Percentiles rank a stretch among this genome's conserved stretches.
Conservation (phyloP, 2,113 vertebrate genomes). For the Nymphicus hollandicus region DNA sequence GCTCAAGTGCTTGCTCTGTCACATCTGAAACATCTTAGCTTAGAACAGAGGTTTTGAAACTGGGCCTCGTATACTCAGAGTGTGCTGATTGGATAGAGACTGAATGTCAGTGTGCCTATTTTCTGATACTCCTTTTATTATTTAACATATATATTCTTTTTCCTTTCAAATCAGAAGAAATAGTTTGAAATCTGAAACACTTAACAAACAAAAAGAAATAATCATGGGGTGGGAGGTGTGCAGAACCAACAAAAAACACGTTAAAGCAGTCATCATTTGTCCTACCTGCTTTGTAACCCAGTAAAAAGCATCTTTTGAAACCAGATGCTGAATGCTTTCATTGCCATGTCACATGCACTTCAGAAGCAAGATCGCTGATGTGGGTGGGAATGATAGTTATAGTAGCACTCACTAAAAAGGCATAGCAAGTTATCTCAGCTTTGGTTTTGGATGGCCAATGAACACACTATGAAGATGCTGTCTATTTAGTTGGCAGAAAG, state of each 20-base stretch:
- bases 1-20: background rate
- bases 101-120: background rate
- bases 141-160: background rate
- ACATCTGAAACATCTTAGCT: background rate
- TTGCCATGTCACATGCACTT: background rate
- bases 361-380: background rate
- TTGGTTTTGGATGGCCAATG: background rate
- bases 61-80: background rate
- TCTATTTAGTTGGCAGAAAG: background rate
- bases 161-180: background rate
- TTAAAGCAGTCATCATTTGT: background rate
- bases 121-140: background rate
- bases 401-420: background rate
- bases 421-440: background rate
- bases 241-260: background rate
- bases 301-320: conserved; percentile 24
- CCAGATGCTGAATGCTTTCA: background rate
- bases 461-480: background rate
- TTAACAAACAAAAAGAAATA: background rate
- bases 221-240: accelerated
- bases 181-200: background rate
- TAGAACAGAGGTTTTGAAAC: background rate
- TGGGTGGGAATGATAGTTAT: background rate
- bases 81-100: background rate
- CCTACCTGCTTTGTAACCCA: background rate